These are phyloP conservation scores for Neogale vison DNA, from an alignment of 2,113 vertebrate species.

Conservation along the genomic window DNA sequence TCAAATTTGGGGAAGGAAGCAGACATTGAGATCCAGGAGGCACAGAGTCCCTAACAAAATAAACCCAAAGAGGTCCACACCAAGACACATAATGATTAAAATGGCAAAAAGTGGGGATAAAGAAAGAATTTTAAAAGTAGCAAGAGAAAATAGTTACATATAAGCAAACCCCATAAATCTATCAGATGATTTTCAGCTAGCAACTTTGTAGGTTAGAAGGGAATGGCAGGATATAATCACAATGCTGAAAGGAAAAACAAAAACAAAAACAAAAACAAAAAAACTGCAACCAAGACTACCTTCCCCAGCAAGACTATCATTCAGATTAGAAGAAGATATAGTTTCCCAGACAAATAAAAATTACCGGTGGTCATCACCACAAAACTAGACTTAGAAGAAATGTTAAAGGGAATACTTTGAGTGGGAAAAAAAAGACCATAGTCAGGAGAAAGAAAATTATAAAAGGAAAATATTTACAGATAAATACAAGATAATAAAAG, in stretches of 20 bases:
- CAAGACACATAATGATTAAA: neutral
- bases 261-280: no score
- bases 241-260: neutral
- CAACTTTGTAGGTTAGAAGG: neutral
- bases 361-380: neutral
- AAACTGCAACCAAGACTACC: neutral
- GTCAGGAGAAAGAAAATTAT: neutral
- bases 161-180: neutral
- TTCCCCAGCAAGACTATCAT: neutral
- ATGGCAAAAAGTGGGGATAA: neutral
- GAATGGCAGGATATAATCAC: neutral
- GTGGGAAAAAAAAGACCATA: neutral
- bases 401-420: neutral
- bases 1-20: neutral
- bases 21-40: neutral
- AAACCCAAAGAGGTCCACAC: neutral
- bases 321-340: neutral
- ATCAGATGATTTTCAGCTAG: neutral
- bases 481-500: neutral
- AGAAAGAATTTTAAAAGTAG: neutral
- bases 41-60: neutral
- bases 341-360: neutral
- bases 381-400: neutral
- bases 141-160: neutral
- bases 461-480: neutral